Evolutionary conservation across 2,888 invertebrate genomes (phyloP), one percentile per base, ranked within the genome.

Genomic region (Amiota communis): DNA sequence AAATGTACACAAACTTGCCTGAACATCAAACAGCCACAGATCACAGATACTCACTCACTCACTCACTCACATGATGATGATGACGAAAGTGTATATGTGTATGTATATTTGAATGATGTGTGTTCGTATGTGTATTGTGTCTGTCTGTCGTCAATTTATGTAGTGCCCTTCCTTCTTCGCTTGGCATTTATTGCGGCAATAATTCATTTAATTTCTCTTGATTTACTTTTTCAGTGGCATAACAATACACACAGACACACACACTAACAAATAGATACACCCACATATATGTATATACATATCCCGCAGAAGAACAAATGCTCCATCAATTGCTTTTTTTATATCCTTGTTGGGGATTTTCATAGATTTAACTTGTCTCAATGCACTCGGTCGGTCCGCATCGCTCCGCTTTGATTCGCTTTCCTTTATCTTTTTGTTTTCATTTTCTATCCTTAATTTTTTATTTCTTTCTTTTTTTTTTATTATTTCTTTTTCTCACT

Each of bases 201-300:
- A 84, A 84, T 86, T 84, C 83, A 86, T 86, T 84, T 86, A 86
- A 83, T 84, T 84, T 84, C 80, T 78, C 80, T 79, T 84, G 83
- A 84, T 84, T 84, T 84, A 84, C 82, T 84, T 82, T 81, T 79
- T 81, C 85, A 80, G 78, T 77, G 75, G 67, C 61, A 48, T 17
- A 20, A 4, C 20, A 17, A 59, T 1, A 17, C 59, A 59, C 6
- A 59, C 17, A 59, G 2, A 59, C 20, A 59, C 59, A 59, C 59
- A 59, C 59, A 59, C 17, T 20, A 20, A 59, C 59, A 36, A 9
- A 63, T 9, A 53, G 1, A n/a, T 13, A 15, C 9, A 53, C 53
- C 13, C 53, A 53, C 12, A 15, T 15, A 53, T n/a, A 53, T 53
- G 1, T 53, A 63, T 8, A 53, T 8, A 53, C 13, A 53, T 53